Evolutionary conservation across 1,140 invertebrate genomes (phyloP).

Genomic region (Gonatopus flavifemur): DNA sequence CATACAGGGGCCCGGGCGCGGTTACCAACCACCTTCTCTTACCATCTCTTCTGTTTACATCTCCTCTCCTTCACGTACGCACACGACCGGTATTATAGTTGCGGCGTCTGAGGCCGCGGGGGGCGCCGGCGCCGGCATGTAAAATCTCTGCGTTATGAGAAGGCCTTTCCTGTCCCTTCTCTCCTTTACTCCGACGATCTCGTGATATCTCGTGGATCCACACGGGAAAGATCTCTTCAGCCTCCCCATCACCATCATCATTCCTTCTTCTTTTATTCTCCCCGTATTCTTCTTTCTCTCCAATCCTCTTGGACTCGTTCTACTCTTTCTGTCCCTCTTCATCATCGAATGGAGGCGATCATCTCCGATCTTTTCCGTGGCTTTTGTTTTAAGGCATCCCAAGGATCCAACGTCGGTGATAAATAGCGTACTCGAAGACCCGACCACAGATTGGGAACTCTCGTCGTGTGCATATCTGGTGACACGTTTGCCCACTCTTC

Average conservation of each 20-base stretch:
- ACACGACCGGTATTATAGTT: conserved; percentile 47
- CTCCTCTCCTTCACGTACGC: conserved; percentile 20
- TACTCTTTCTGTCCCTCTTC: conserved; percentile 11
- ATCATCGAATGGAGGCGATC: conserved; percentile 26
- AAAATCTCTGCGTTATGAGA: conserved; percentile 56
- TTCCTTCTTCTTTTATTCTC: neutral
- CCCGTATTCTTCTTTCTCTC: conserved; percentile 6
- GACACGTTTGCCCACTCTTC: conserved; percentile 21
- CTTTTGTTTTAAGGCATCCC: conserved; percentile 55
- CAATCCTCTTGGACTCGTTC: neutral
- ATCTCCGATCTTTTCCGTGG: conserved; percentile 36
- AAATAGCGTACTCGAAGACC: conserved; percentile 43
- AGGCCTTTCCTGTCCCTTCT: conserved; percentile 15
- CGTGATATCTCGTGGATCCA: conserved; percentile 15
- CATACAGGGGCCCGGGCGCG: conserved; percentile 23
- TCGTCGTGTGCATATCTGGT: conserved; percentile 19
- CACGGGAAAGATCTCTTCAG: conserved; percentile 26
- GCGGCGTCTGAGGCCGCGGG: conserved; percentile 59
- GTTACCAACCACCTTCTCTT: no score
- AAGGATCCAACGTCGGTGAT: conserved; percentile 45
- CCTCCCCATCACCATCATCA: conserved; percentile 10
- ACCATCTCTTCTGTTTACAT: conserved; percentile 21
- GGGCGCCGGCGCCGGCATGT: conserved; percentile 58
- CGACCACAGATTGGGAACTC: conserved; percentile 25
- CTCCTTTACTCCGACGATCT: no score